A percentile compares a stretch with the other conserved stretches of the same genome.
Evolutionary conservation across 2,888 invertebrate genomes (phyloP).

Genomic region (Patella pellucida): DNA sequence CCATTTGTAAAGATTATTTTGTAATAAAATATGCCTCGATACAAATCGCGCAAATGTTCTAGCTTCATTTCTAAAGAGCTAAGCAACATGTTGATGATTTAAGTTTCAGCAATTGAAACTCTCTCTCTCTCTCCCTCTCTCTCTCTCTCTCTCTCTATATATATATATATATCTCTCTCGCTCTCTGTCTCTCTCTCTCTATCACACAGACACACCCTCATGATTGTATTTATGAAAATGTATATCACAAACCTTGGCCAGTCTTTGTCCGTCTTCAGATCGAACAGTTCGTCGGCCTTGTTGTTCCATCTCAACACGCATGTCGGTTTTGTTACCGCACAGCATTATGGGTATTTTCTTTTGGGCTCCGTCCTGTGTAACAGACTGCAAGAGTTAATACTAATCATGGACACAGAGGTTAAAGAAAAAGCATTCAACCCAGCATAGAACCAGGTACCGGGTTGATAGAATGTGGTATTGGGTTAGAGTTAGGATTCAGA

Average conservation of each 20-base stretch:
- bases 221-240: not conserved
- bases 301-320: slow-evolving; percentile 70
- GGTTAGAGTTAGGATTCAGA: too few species aligned
- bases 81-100: too few species aligned
- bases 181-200: not conserved
- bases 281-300: slow-evolving; percentile 61
- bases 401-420: not conserved
- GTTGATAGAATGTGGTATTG: too few species aligned
- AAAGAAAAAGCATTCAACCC: too few species aligned
- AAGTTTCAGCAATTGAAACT: not conserved
- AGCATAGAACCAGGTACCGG: too few species aligned
- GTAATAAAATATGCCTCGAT: too few species aligned
- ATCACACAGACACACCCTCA: too few species aligned
- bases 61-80: too few species aligned
- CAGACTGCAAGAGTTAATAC: slow-evolving; percentile 11
- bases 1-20: too few species aligned
- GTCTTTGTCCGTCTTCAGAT: slow-evolving; percentile 71
- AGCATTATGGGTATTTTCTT: slow-evolving; percentile 75
- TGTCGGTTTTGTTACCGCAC: slow-evolving; percentile 76
- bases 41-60: too few species aligned
- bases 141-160: slow-evolving; percentile 14
- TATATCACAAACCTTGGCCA: slow-evolving; percentile 69
- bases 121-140: slow-evolving; percentile 22
- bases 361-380: slow-evolving; percentile 73
- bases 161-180: too few species aligned